Base-by-base conservation (phyloP, 2,888 invertebrate genomes). In the Baccha elongata region DNA sequence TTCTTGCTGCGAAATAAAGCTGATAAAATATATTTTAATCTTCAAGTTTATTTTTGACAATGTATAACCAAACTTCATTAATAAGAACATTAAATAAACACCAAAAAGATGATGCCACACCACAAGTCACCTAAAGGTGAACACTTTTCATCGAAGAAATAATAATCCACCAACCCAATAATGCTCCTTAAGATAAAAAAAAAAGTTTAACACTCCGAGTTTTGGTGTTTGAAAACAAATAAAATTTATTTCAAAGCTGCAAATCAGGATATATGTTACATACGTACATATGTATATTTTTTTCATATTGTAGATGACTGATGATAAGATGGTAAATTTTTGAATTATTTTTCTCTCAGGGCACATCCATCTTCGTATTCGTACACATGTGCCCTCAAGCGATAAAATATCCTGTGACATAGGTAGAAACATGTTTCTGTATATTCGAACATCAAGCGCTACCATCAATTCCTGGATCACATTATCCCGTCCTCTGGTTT, bases 271-370 rank as follows among this genome's bases (percentile, higher is more conserved):
- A 37, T 8, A 35, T 35, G n/a, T 8, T 11, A 35, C 10, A 3
- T 8, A 11, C 10, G n/a, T n/a, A n/a, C n/a, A n/a, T n/a, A n/a
- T n/a, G n/a, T n/a, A n/a, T n/a, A n/a, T n/a, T n/a, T n/a, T n/a
- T n/a, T n/a, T n/a, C n/a, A n/a, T n/a, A n/a, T n/a, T n/a, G n/a
- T n/a, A n/a, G n/a, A n/a, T n/a, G n/a, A n/a, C n/a, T n/a, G n/a
- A n/a, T n/a, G n/a, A n/a, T n/a, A n/a, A n/a, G 15, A 40, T 7
- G 10, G 17, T 29, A 44, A 42, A 15, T 44, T 60, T 60, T 29
- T 60, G 29, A 60, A 60, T 42, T 19, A 17, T 44, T 29, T 40
- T 19, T 19, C 44, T 60, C 44, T 19, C n/a, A 44, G 17, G 29
- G 7, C 17, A 29, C 42, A 60, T 60, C 44, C 44, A 44, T 60